These are phyloP conservation scores for Monoplex corrugatus DNA, from an alignment of 2,888 invertebrate genomes.

Conservation along the genomic window DNA sequence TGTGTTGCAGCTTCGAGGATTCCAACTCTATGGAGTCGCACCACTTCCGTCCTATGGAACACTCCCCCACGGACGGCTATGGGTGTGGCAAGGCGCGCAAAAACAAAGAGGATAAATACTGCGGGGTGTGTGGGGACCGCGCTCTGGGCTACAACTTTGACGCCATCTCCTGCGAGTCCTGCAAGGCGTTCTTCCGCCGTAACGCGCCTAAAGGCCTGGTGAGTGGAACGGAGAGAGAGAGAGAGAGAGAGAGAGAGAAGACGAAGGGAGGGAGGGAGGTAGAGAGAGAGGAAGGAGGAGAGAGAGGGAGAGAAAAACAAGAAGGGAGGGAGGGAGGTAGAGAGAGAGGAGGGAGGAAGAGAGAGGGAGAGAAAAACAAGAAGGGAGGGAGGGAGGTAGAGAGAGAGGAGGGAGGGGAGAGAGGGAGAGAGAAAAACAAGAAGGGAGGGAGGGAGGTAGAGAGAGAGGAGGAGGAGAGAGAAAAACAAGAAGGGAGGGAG, in stretches of 20 bases:
- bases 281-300: not conserved
- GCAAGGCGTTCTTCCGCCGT: conserved; percentile 81
- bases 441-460: not conserved
- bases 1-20: conserved; percentile 75
- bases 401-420: too few species aligned
- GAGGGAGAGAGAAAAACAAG: not conserved
- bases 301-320: not conserved
- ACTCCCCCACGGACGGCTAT: conserved; percentile 68
- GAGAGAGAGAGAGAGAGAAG: not conserved
- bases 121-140: conserved; percentile 81
- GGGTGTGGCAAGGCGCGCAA: conserved; percentile 75
- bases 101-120: conserved; percentile 81
- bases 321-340: not conserved
- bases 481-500: not conserved
- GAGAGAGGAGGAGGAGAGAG: not conserved
- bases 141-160: conserved; percentile 82
- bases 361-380: not conserved
- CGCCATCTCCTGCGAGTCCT: conserved; percentile 82
- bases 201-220: conserved; percentile 82
- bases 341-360: too few species aligned
- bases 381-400: not conserved
- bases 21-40: conserved; percentile 73
- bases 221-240: conserved; percentile 59
- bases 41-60: conserved; percentile 71
- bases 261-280: not conserved